phyloP scores from a whole-genome alignment of 2,888 invertebrate genomes.

The Zygothrica quintamaculata region DNA sequence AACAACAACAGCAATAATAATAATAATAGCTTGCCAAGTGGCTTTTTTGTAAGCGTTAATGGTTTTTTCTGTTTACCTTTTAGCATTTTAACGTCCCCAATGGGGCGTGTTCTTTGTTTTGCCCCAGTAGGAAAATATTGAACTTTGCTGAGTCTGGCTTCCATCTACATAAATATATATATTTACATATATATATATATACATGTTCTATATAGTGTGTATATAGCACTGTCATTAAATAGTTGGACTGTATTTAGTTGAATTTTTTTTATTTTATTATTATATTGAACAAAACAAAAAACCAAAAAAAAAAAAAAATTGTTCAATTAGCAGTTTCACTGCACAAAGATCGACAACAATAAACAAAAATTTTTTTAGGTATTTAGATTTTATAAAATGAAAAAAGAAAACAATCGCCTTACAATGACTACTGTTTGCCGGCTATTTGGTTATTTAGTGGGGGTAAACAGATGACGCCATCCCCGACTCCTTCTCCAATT shows the following conservation, averaged over 20 bases:
- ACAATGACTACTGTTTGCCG: conserved; percentile 26
- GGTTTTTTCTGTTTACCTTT: conserved; percentile 69
- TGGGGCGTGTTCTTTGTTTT: conserved; percentile 64
- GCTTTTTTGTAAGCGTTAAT: conserved; percentile 62
- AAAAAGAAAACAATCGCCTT: conserved; percentile 18
- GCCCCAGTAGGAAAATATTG: conserved; percentile 65
- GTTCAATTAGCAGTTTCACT: conserved; percentile 64
- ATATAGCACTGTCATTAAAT: conserved; percentile 48
- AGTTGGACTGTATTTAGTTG: conserved; percentile 40
- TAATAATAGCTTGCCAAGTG: conserved; percentile 54
- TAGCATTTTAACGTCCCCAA: conserved; percentile 48
- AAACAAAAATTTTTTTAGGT: conserved; percentile 8
- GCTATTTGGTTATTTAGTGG: conserved; percentile 25
- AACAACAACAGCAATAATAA: conserved; percentile 18
- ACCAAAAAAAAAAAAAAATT: conserved; percentile 61
- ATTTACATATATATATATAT: not conserved
- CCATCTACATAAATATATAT: not conserved
- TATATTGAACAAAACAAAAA: conserved; percentile 49
- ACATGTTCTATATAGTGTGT: not conserved
- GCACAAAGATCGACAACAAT: conserved; percentile 21
- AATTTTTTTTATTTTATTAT: conserved; percentile 22
- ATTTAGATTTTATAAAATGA: not conserved
- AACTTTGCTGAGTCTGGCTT: conserved; percentile 54
- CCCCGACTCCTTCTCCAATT: conserved; percentile 19
- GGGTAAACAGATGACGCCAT: conserved; percentile 30